A percentile compares a stretch with the other conserved stretches of the same genome.
Conservation (phyloP, 2,888 invertebrate species). For the Zeuzera pyrina region DNA sequence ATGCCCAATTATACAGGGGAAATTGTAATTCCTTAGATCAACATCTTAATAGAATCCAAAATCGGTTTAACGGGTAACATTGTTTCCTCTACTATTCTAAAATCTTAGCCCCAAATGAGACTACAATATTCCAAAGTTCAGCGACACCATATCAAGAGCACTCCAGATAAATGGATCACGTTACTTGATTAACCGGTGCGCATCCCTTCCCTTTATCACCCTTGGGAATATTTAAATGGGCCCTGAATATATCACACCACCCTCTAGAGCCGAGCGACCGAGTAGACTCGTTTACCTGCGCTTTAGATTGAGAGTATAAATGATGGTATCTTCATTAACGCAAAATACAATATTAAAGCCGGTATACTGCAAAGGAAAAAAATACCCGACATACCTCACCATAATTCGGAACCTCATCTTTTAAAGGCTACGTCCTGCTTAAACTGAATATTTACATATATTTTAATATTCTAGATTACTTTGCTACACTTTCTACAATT, state of each 20-base stretch:
- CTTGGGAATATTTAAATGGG: slow-evolving; percentile 71
- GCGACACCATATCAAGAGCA: slow-evolving; percentile 63
- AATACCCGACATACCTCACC: too few relatives aligned
- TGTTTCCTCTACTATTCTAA: slow-evolving; percentile 25
- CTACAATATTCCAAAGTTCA: slow-evolving; percentile 64
- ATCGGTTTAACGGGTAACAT: slow-evolving; percentile 23
- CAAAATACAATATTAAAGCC: slow-evolving; percentile 26
- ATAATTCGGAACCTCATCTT: too few relatives aligned
- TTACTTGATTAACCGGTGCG: slow-evolving; percentile 70
- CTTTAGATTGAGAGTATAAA: slow-evolving; percentile 52
- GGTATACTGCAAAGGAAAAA: slow-evolving; percentile 20
- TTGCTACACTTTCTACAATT: slow-evolving; percentile 11
- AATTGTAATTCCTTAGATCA: slow-evolving; percentile 6
- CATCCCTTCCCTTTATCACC: slow-evolving; percentile 68
- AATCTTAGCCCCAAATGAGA: slow-evolving; percentile 48
- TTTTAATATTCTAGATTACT: too few relatives aligned
- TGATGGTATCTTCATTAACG: slow-evolving; percentile 55
- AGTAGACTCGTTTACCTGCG: slow-evolving; percentile 53
- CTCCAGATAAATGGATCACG: slow-evolving; percentile 72
- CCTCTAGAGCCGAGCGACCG: slow-evolving; percentile 50
- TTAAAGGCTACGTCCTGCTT: too few relatives aligned
- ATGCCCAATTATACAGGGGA: slow-evolving; percentile 2
- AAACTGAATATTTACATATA: too few relatives aligned
- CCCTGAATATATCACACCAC: slow-evolving; percentile 66
- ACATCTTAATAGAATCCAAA: slow-evolving; percentile 10